Conservation (phyloP, 2,888 invertebrate genomes). For the Tetranychus piercei region DNA sequence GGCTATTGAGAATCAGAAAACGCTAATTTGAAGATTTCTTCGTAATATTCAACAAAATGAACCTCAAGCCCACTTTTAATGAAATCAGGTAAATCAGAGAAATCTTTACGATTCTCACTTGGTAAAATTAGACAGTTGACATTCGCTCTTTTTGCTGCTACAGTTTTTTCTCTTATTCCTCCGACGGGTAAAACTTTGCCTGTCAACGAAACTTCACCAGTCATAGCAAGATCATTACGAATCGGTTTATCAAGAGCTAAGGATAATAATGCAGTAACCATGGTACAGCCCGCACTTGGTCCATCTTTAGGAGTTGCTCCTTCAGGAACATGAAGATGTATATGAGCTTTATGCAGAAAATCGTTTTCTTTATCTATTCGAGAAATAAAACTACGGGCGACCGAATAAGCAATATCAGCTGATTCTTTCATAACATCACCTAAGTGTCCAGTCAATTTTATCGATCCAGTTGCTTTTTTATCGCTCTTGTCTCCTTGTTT, state of each 20-base stretch:
- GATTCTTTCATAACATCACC: slow-evolving; percentile 99
- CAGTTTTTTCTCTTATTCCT: slow-evolving; percentile 95
- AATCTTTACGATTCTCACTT: slow-evolving; percentile 90
- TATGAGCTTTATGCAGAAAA: slow-evolving; percentile 59
- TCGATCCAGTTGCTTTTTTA: slow-evolving; percentile 38
- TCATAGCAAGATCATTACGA: slow-evolving; percentile 81
- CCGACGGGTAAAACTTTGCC: slow-evolving; percentile 93
- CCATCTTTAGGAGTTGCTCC: slow-evolving; percentile 99
- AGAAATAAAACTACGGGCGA: slow-evolving; percentile 60
- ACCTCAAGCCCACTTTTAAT: slow-evolving; percentile 79
- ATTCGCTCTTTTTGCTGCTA: slow-evolving; percentile 91
- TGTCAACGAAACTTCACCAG: slow-evolving; percentile 88
- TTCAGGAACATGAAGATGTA: slow-evolving; percentile 86
- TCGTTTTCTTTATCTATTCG: slow-evolving; percentile 47
- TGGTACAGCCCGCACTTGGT: slow-evolving; percentile 91
- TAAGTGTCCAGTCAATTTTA: slow-evolving; percentile 81
- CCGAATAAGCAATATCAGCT: slow-evolving; percentile 78
- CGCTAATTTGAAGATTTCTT: slow-evolving; percentile 48
- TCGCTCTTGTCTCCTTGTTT: slow-evolving; percentile 13
- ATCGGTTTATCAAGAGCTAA: slow-evolving; percentile 57
- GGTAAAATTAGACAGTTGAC: slow-evolving; percentile 78
- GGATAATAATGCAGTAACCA: slow-evolving; percentile 81
- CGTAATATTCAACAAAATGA: slow-evolving; percentile 70
- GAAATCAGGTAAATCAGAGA: slow-evolving; percentile 71
- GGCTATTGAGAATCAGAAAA: neutral